A percentile compares a stretch with the other conserved stretches of the same genome.
phyloP scores from a whole-genome alignment of 2,113 vertebrate species.

The Ellobius talpinus region DNA sequence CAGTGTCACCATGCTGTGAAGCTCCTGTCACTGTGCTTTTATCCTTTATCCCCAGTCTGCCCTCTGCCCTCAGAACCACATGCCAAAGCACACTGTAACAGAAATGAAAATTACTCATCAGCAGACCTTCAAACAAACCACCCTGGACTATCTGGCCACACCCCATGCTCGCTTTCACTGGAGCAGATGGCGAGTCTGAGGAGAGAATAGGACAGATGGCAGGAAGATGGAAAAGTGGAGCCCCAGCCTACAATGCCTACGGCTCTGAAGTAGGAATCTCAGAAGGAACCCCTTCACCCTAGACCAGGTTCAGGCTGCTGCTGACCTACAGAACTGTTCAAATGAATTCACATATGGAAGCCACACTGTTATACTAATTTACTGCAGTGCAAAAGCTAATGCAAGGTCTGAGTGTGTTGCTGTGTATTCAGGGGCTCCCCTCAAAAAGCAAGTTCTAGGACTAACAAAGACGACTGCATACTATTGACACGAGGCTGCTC shows the following conservation, averaged over 20 bases:
- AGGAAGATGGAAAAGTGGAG: neutral
- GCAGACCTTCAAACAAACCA: slow-evolving; percentile 5
- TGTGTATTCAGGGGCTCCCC: slow-evolving; percentile 26
- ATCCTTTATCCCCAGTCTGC: neutral
- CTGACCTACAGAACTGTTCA: neutral
- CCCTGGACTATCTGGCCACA: slow-evolving; percentile 3
- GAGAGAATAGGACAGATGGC: neutral
- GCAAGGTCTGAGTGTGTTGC: neutral
- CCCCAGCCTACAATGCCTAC: too few relatives aligned
- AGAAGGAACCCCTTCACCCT: neutral
- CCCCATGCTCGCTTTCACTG: neutral
- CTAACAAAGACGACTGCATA: neutral
- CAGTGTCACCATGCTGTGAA: neutral
- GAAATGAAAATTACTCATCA: neutral
- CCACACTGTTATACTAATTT: neutral
- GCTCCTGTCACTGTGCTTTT: too few relatives aligned
- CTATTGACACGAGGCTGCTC: neutral
- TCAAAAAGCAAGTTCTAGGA: neutral
- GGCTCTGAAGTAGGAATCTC: neutral
- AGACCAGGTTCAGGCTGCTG: neutral
- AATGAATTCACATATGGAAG: slow-evolving; percentile 8
- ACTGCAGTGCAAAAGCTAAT: slow-evolving; percentile 34
- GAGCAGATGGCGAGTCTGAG: neutral
- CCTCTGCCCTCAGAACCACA: neutral
- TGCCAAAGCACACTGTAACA: neutral